These are phyloP conservation scores for Podarcis lilfordi DNA, from an alignment of 2,797 vertebrate species.

Conservation along the genomic window DNA sequence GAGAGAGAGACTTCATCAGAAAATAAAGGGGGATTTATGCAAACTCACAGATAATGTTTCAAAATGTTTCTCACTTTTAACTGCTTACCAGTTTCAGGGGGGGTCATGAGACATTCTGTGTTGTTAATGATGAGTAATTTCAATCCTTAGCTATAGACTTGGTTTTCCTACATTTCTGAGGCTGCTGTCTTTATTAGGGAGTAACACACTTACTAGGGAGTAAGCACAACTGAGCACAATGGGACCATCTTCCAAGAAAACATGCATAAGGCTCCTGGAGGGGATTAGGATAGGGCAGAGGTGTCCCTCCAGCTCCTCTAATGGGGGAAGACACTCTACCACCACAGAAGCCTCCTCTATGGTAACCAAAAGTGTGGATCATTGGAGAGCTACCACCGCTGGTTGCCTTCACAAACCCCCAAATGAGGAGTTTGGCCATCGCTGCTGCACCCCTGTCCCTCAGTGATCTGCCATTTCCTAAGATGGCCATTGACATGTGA, in stretches of 20 bases:
- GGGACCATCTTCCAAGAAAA: neutral
- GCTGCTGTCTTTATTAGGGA: neutral
- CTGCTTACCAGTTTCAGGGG: slow-evolving; percentile 60
- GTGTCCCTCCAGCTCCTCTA: too few species aligned
- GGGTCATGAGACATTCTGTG: slow-evolving; percentile 56
- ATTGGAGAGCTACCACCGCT: too few species aligned
- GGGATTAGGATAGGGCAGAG: too few species aligned
- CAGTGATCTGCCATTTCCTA: too few species aligned
- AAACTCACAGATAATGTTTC: slow-evolving; percentile 75
- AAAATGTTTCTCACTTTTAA: slow-evolving; percentile 59
- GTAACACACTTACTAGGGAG: neutral
- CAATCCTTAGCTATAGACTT: slow-evolving; percentile 44
- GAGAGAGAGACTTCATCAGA: slow-evolving; percentile 76
- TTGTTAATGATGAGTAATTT: slow-evolving; percentile 66
- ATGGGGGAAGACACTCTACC: too few species aligned
- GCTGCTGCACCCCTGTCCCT: too few species aligned
- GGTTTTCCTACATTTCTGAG: slow-evolving; percentile 14
- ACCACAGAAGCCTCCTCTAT: too few species aligned
- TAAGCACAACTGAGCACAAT: neutral
- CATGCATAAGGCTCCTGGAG: neutral
- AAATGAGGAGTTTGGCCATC: too few species aligned
- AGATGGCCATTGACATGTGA: too few species aligned
- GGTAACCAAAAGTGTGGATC: too few species aligned
- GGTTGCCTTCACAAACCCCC: too few species aligned
- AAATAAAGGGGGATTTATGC: slow-evolving; percentile 89